Evolutionary conservation across 2,888 invertebrate species (phyloP).

Genomic region (Plutella xylostella): DNA sequence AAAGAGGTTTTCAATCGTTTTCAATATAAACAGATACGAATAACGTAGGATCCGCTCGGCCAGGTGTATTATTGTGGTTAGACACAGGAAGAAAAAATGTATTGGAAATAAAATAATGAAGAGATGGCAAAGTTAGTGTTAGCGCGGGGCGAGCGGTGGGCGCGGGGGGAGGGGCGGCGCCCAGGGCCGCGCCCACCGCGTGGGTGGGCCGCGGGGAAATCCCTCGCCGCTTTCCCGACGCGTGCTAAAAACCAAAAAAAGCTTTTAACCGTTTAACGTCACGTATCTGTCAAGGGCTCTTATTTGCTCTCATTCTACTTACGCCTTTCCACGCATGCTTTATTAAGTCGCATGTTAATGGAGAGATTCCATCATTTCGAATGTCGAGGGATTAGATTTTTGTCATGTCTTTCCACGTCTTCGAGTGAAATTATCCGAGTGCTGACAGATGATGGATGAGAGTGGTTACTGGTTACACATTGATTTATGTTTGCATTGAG

Average conservation of each 20-base stretch:
- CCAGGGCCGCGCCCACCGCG: conserved; percentile 56
- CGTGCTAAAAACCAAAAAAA: conserved; percentile 48
- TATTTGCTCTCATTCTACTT: conserved; percentile 22
- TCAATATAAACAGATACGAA: conserved; percentile 11
- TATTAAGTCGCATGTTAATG: neutral
- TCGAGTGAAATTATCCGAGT: no score
- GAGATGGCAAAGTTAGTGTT: neutral
- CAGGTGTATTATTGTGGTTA: no score
- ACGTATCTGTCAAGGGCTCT: conserved; percentile 40
- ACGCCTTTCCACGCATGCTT: neutral
- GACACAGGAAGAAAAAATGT: no score
- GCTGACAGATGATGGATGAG: neutral
- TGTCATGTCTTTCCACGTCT: neutral
- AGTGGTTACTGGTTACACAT: no score
- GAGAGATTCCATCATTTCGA: neutral
- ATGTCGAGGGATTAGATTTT: conserved; percentile 6
- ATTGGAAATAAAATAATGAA: conserved; percentile 5
- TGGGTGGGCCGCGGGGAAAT: conserved; percentile 56
- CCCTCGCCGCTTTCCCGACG: conserved; percentile 44
- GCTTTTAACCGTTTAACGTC: conserved; percentile 50
- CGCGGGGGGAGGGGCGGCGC: conserved; percentile 20
- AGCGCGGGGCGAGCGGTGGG: neutral
- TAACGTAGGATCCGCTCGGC: no score
- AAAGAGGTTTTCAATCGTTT: conserved; percentile 23
- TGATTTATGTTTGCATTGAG: no score